Base-by-base conservation (phyloP, 2,113 vertebrate genomes). In the Prochilodus magdalenae region DNA sequence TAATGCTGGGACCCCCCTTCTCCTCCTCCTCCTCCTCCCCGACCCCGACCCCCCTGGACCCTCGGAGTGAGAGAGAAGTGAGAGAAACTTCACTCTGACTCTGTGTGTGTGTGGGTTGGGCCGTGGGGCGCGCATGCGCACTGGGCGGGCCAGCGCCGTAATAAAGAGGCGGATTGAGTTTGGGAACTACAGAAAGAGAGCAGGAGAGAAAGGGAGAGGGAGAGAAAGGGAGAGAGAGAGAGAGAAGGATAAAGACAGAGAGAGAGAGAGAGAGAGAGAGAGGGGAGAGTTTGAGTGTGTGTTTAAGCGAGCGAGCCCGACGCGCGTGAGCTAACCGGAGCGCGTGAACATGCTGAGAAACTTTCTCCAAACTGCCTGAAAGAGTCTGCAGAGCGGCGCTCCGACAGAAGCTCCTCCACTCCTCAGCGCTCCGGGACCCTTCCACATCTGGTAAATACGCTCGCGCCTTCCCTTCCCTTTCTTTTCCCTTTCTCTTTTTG, bases 131-230 rank as follows among this genome's bases (percentile, higher is more conserved):
- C 90, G 89, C 85, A 87, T 84, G 92, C 79, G 90, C 87, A 88
- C 86, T 89, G 89, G 85, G 85, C 87, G 87, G 88, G 91, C 90
- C 77, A 89, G 91, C n/a, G 90, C 94, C 93, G 92, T 93, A 94
- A 97, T 97, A 97, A 97, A 97, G 96, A 96, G 96, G 94, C 94
- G 93, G 93, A 93, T 90, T 90, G 90, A 87, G 91, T 88, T 83
- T 87, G 90, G 78, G 92, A 90, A 91, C 90, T 90, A 88, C 92
- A 94, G 94, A 87, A 90, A 87, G 67, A 84, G 81, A 75, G 77
- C 90, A 87, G 77, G 62, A 90, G 65, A 62, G 87, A 88, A 90
- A 65, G 57, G 83, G 33, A 77, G 82, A 92, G 88, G 24, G n/a
- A 26, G n/a, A 60, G 2, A 24, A n/a, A 26, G 57, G 26, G 57